Evolutionary conservation across 2,888 invertebrate species (phyloP), one percentile per base, ranked within the genome.

Genomic region (Trypoxylon attenuatum): DNA sequence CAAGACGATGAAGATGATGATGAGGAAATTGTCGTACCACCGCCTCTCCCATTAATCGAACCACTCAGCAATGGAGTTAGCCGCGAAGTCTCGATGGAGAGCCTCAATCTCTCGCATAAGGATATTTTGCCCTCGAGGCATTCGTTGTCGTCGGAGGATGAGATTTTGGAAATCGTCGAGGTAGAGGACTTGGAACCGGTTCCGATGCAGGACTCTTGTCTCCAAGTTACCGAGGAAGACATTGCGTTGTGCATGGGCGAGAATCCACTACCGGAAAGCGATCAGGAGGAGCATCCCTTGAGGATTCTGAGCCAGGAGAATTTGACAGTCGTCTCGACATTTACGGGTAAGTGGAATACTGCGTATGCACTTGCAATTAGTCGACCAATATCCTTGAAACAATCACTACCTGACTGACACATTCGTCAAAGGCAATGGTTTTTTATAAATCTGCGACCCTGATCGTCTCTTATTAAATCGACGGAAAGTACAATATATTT

Each of bases 211-310:
- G 96, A 95, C 85, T 93, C 91, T 62, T 96, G 96, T 77, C 89
- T 96, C 54, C 96, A 96, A 89, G 96, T 96, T 52, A 96, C 96
- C 4, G 96, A 97, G 88, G 96, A 96, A 88, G 96, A 97, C 83
- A 96, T 97, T 66, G 95, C 95, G 2, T 90, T 93, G 53, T 95
- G 95, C 79, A 95, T 96, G 94, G 89, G 88, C 49, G 93, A 93
- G 80, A 92, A 93, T 87, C 92, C 91, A 42, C 84, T 93, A 27
- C 91, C 91, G 0, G 93, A 94, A 87, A 91, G 91, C 21, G 94
- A 94, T 78, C 93, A 93, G 82, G 92, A 93, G 68, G 94, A 94
- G 82, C 96, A 97, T 89, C 96, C 96, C 0, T 88, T 97, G 49
- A 90, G 96, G 74, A 94, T 96, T 77, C 90, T 97, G 39, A 96